Conservation (phyloP, 2,113 vertebrate genomes). For the Zeus faber region DNA sequence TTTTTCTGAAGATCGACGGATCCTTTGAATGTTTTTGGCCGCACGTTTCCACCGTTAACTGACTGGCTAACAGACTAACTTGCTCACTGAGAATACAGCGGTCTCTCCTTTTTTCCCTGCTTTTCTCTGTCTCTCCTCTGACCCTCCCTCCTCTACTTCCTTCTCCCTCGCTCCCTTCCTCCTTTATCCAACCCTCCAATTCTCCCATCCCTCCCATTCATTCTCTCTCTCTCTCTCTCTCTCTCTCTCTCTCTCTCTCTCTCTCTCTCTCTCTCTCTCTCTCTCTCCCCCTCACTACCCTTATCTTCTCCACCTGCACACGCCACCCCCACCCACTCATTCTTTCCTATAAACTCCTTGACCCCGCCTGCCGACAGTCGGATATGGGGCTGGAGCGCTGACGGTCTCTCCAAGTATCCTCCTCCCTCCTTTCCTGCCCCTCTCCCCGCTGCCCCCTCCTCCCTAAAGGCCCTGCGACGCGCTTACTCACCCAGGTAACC, state of each 20-base stretch:
- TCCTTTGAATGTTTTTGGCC: no score
- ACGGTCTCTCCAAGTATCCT: slow-evolving; percentile 56
- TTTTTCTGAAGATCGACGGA: no score
- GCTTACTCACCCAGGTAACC: slow-evolving; percentile 69
- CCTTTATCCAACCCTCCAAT: background rate
- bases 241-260: background rate
- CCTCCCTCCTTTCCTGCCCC: slow-evolving; percentile 43
- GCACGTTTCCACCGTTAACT: no score
- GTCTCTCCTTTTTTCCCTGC: background rate
- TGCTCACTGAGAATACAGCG: no score
- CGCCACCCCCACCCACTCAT: slow-evolving; percentile 8
- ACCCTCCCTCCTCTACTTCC: background rate
- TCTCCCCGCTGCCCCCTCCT: slow-evolving; percentile 47
- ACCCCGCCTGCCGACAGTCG: slow-evolving; percentile 46
- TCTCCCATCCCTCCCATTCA: background rate
- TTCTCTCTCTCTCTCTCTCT: slow-evolving; percentile 20
- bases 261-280: background rate
- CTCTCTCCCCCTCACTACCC: background rate
- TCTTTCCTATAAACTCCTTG: background rate
- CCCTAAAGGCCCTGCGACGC: slow-evolving; percentile 51
- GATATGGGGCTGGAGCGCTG: slow-evolving; percentile 62
- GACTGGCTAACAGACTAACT: no score
- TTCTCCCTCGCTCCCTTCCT: background rate
- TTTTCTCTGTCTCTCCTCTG: background rate
- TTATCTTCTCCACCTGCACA: slow-evolving; percentile 2